These are phyloP conservation scores for Pycnomerus fuliginosus DNA, from an alignment of 2,888 invertebrate species.

Conservation along the genomic window DNA sequence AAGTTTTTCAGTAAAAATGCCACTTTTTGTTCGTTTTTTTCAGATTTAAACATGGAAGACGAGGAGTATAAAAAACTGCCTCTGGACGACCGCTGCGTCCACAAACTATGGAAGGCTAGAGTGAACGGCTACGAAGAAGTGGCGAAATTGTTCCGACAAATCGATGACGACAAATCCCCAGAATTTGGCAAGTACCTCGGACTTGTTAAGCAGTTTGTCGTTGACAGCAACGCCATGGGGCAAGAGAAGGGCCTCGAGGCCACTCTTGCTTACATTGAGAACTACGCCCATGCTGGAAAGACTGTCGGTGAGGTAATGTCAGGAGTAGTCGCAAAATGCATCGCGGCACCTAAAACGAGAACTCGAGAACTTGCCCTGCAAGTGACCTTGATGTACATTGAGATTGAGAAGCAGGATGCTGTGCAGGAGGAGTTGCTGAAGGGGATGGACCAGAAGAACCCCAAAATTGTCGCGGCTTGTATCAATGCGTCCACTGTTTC, in stretches of 20 bases:
- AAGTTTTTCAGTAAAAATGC: too few relatives aligned
- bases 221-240: slow-evolving; percentile 91
- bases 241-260: slow-evolving; percentile 96
- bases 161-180: slow-evolving; percentile 89
- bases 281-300: slow-evolving; percentile 83
- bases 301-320: slow-evolving; percentile 80
- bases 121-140: slow-evolving; percentile 94
- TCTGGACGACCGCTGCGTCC: slow-evolving; percentile 87
- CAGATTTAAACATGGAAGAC: slow-evolving; percentile 66
- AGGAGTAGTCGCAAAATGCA: slow-evolving; percentile 85
- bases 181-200: slow-evolving; percentile 92
- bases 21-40: neutral
- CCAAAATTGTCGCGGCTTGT: slow-evolving; percentile 89
- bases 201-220: slow-evolving; percentile 90
- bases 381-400: slow-evolving; percentile 89
- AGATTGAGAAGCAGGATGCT: slow-evolving; percentile 91
- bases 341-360: slow-evolving; percentile 87
- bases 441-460: slow-evolving; percentile 94
- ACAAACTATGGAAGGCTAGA: slow-evolving; percentile 96
- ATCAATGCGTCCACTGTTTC: slow-evolving; percentile 73
- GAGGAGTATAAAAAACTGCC: slow-evolving; percentile 85
- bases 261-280: slow-evolving; percentile 85
- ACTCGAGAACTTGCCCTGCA: slow-evolving; percentile 90
- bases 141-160: slow-evolving; percentile 80
- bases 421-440: slow-evolving; percentile 89